Conservation (phyloP, 2,113 vertebrate species). For the Menidia beryllina region DNA sequence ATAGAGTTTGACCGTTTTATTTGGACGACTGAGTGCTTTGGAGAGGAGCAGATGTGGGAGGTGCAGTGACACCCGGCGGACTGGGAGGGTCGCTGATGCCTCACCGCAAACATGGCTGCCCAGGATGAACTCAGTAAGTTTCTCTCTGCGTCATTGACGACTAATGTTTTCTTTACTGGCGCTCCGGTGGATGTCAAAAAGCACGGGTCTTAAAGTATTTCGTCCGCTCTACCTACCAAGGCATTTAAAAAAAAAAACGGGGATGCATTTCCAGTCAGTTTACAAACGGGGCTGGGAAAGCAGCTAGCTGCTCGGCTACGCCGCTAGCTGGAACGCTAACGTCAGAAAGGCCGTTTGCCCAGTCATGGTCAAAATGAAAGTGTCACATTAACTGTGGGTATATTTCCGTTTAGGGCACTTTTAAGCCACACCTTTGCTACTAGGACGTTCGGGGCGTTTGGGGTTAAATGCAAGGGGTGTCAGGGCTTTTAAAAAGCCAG, state of each 20-base stretch:
- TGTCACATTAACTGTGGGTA: conserved; percentile 25
- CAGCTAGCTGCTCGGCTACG: conserved; percentile 53
- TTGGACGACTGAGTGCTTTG: too few relatives aligned
- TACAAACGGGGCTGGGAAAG: conserved; percentile 15
- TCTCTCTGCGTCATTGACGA: conserved; percentile 54
- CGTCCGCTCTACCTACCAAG: accelerated
- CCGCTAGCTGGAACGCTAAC: conserved; percentile 62
- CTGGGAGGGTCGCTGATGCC: conserved; percentile 57
- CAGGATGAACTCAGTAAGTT: conserved; percentile 89
- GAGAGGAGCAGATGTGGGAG: neutral
- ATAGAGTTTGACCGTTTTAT: too few relatives aligned
- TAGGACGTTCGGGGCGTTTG: neutral
- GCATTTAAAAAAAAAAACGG: neutral
- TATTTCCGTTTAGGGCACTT: neutral
- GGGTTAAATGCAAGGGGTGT: neutral
- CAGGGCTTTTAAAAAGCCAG: conserved; percentile 10
- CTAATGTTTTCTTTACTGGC: neutral
- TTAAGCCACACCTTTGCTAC: neutral
- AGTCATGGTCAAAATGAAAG: conserved; percentile 84
- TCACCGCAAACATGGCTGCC: conserved; percentile 83
- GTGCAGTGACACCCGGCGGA: conserved; percentile 48
- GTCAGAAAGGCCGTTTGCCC: conserved; percentile 82
- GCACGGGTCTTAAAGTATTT: accelerated
- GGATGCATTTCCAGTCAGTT: neutral
- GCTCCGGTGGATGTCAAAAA: neutral